Base-by-base conservation (phyloP, 2,888 invertebrate species). In the Rhabditoides inermis region DNA sequence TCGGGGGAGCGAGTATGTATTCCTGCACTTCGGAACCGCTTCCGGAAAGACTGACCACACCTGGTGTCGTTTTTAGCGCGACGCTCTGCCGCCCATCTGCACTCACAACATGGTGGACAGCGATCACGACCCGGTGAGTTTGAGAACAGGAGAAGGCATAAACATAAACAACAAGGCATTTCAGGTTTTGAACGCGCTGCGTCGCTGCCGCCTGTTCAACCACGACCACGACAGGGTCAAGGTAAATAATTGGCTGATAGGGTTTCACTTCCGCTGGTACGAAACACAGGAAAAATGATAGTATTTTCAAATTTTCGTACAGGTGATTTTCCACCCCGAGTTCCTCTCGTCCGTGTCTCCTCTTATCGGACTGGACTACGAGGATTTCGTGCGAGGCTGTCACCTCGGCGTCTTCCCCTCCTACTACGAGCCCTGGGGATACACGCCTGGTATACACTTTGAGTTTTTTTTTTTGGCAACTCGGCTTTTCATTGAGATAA, bases 361-460 rank as follows among this genome's bases (percentile, higher is more conserved):
- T 0, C 81, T 99, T 0, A 90, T 99, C 78, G 91, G 91, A 0
- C 80, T 99, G 70, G 98, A 99, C 73, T 98, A 98, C 77, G 95
- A 98, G 77, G 98, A 99, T 77, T 99, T 99, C 79, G 95, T 99
- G 0, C 84, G 98, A 25, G 98, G 98, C 4, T 99, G 98, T 71
- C 98, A 98, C 79, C 81, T 98, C 67, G 64, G 98, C 0, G 95
- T 99, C 20, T 98, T 98, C 79, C 98, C 98, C 0, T 94, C 94
- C 0, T 98, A 98, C 79, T 98, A 98, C 78, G 98, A 99, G 77
- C 98, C 98, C 0, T 98, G 98, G 98, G 98, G 98, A 0, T 98
- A 98, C 50, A 50, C 50, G 2, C 50, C 50, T 2, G 50, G 50
- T 50, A 3, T 28, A n/a, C n/a, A n/a, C n/a, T n/a, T n/a, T n/a